Evolutionary conservation across 1,140 invertebrate species (phyloP), one percentile per base, ranked within the genome.

Genomic region (Lucilia sericata): DNA sequence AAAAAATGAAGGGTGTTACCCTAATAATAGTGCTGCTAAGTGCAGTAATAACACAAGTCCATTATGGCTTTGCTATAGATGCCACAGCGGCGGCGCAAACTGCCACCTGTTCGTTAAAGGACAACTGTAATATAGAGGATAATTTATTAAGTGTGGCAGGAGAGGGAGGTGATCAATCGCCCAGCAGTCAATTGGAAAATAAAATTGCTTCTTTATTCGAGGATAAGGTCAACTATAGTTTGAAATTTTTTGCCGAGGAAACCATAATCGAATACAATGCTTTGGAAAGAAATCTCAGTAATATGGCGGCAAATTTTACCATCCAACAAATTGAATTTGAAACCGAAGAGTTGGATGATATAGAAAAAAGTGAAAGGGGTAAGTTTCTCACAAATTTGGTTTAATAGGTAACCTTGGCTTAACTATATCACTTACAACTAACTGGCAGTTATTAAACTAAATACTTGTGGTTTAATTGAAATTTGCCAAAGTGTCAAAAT

Each of bases 221-320:
- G 86, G 89, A 90, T 85, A 90, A 90, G 80, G 89, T 90, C 13
- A 90, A 90, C 74, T 90, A 90, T 17, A 90, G 89, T 14, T 82
- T 90, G 0, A 90, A 90, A 83, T 75, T 90, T 14, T 90, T 88
- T 70, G 87, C 88, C 51, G 88, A 90, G 30, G 76, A 89, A 65
- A 84, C 88, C 47, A 86, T 90, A 76, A 83, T 88, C 42, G 86
- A 89, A 36, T 88, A 86, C 76, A 84, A 84, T 70, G 81, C 85
- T 5, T 60, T 86, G 34, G 83, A 86, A 36, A 83, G 85, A 60
- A 90, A 90, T 84, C 83, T 89, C 9, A 88, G 86, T 13, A 74
- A 30, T 75, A 85, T 88, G 13, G 86, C 83, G 85, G 87, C 47
- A 19, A 85, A 88, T 70, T 87, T 86, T 42, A 87, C 88, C 34